Evolutionary conservation across 1,140 invertebrate genomes (phyloP), one percentile per base, ranked within the genome.

Genomic region (Anastrepha ludens): DNA sequence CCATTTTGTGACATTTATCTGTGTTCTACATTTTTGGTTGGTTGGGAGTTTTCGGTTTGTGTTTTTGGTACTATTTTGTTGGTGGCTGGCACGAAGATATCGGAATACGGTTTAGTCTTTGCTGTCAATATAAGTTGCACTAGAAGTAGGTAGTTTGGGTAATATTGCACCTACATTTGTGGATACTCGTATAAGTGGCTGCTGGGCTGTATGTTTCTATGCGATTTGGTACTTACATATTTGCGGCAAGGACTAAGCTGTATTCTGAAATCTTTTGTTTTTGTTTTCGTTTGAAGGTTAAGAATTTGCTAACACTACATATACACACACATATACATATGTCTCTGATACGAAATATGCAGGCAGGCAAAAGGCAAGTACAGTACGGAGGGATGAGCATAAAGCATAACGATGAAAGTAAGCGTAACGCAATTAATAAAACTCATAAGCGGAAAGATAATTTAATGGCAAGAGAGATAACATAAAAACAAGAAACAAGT

Each of bases 41-140:
- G 39, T 74, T 74, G 41, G 47, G 47, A 17, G 70, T 78, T 85
- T 55, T 58, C 47, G 55, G 78, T 62, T 62, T 62, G 50, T 62
- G 60, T n/a, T 55, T 44, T n/a, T 62, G 39, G 17, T 47, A 50
- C 50, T 67, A 47, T 60, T 39, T 64, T 39, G n/a, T 50, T 87
- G 41, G 78, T 85, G 39, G 86, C 41, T 87, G 58, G 55, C 44
- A 74, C 11, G 67, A 74, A 86, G 88, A 88, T 89, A 62, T 88
- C 88, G 89, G 91, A 92, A 93, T 93, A 93, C 92, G 92, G 91
- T 93, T 92, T 92, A 91, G 92, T 89, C 91, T 91, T 93, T 90
- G 90, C 89, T 89, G 89, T 89, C 78, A 90, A 90, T 90, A 90
- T 91, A 91, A 91, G 90, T 88, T 88, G 55, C 78, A 20, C 47